phyloP scores from a whole-genome alignment of 2,888 invertebrate genomes.

The Apodemia duryi region DNA sequence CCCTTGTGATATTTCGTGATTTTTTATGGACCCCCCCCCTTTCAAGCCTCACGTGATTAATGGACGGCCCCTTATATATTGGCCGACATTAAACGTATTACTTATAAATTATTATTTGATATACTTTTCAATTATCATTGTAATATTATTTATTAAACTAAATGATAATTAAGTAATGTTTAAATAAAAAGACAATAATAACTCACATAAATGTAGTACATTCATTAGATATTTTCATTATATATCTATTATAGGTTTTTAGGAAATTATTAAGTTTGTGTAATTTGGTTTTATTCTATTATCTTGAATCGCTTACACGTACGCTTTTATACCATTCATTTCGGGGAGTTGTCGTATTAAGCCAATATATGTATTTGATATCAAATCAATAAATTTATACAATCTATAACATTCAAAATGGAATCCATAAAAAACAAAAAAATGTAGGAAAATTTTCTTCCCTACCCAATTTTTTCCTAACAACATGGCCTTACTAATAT shows the following conservation, averaged over 20 bases:
- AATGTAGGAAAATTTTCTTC: not conserved
- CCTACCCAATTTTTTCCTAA: not conserved
- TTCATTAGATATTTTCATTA: not conserved
- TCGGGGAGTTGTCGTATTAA: too few relatives aligned
- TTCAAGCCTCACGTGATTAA: too few relatives aligned
- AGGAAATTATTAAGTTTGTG: too few relatives aligned
- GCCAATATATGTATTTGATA: not conserved
- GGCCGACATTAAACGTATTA: not conserved
- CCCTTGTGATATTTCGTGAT: too few relatives aligned
- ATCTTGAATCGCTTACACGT: too few relatives aligned
- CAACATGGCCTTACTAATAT: constrained; percentile 5
- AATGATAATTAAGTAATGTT: not conserved
- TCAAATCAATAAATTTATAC: not conserved
- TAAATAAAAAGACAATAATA: constrained; percentile 6
- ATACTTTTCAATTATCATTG: not conserved
- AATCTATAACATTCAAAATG: not conserved
- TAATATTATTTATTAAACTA: not conserved
- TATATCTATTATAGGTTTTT: too few relatives aligned
- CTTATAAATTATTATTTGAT: too few relatives aligned
- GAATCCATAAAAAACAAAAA: not conserved
- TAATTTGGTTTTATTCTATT: too few relatives aligned
- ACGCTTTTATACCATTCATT: too few relatives aligned
- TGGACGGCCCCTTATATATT: not conserved
- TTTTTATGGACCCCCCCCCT: too few relatives aligned
- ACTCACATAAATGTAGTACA: not conserved